Conservation (phyloP, 2,797 vertebrate genomes). For the Phylloscopus collybita region DNA sequence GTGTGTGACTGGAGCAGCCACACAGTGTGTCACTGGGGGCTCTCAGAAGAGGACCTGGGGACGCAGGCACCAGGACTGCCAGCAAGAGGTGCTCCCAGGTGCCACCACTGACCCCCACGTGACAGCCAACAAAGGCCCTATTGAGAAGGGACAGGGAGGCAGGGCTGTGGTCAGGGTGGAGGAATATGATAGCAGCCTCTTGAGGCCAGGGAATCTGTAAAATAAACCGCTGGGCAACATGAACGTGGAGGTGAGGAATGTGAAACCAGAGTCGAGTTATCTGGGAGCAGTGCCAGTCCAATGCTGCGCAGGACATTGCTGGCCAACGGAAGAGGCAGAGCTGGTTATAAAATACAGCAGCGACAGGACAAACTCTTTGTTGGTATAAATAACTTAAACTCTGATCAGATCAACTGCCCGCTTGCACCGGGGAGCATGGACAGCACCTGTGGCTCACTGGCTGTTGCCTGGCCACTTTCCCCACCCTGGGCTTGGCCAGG, state of each 20-base stretch:
- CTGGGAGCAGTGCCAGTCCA: not conserved
- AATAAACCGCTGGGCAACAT: not conserved
- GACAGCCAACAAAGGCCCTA: not conserved
- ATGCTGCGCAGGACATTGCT: rapidly evolving
- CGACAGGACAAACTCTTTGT: not conserved
- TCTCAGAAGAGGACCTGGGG: not conserved
- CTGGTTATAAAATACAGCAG: not conserved
- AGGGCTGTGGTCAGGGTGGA: not conserved
- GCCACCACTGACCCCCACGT: not conserved
- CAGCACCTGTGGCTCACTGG: not conserved
- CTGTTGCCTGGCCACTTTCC: not conserved
- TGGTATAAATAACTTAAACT: not conserved
- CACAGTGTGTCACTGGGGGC: not conserved
- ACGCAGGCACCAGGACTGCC: not conserved
- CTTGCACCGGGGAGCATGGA: rapidly evolving
- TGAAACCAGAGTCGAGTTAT: slow-evolving; percentile 32
- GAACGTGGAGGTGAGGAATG: slow-evolving; percentile 43
- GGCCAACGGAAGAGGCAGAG: not conserved
- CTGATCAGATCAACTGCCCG: not conserved
- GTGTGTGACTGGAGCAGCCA: not conserved
- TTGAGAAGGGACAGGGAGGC: not conserved
- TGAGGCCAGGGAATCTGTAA: slow-evolving; percentile 54
- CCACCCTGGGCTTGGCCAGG: rapidly evolving
- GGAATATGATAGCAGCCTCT: slow-evolving; percentile 35
- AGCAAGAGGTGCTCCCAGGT: not conserved